A percentile compares a stretch with the other conserved stretches of the same genome.
These are phyloP conservation scores for Philaethria dido DNA, from an alignment of 2,888 invertebrate genomes.

Conservation along the genomic window DNA sequence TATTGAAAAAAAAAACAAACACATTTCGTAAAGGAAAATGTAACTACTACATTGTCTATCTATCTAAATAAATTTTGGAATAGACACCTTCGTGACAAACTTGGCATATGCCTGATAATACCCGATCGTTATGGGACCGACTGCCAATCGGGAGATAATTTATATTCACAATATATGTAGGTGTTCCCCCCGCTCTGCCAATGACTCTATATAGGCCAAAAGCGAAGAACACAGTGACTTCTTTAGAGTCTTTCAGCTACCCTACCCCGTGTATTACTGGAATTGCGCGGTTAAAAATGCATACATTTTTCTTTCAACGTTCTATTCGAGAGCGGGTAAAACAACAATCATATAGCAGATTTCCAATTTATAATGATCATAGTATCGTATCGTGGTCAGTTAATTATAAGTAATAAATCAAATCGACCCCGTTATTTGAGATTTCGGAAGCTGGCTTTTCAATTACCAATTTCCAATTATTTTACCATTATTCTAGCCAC, in stretches of 20 bases:
- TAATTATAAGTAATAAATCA: slow-evolving; percentile 42
- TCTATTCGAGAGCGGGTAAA: not conserved
- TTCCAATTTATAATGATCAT: slow-evolving; percentile 34
- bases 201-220: not conserved
- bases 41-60: too few relatives aligned
- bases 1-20: too few relatives aligned
- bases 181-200: not conserved
- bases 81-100: not conserved
- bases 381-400: slow-evolving; percentile 27
- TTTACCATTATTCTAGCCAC: slow-evolving; percentile 21
- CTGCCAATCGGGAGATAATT: not conserved
- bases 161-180: slow-evolving; percentile 4
- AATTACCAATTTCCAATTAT: slow-evolving; percentile 30
- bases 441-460: slow-evolving; percentile 27
- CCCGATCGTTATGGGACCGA: not conserved
- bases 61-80: not conserved
- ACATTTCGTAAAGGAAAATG: too few relatives aligned
- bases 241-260: too few relatives aligned
- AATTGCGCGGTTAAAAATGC: too few relatives aligned
- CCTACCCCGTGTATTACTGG: too few relatives aligned
- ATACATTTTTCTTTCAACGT: too few relatives aligned
- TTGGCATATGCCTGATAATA: not conserved
- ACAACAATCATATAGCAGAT: slow-evolving; percentile 22
- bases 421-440: slow-evolving; percentile 34
- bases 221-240: too few relatives aligned